These are phyloP conservation scores for Lacerta agilis DNA, from an alignment of 2,797 vertebrate species.

Conservation along the genomic window DNA sequence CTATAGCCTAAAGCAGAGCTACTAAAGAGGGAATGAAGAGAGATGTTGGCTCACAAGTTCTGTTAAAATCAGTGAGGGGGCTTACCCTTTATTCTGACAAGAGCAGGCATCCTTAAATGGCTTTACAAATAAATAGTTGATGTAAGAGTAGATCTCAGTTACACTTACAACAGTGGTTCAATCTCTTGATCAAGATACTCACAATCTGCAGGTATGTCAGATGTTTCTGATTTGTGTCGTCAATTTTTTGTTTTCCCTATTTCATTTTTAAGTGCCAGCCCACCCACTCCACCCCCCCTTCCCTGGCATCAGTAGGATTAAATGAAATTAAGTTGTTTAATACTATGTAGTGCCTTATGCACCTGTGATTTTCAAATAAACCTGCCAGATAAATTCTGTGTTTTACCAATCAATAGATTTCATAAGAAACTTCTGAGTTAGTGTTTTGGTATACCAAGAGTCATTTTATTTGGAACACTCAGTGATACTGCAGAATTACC, in stretches of 20 bases:
- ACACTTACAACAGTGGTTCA: slow-evolving; percentile 31
- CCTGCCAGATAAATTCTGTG: slow-evolving; percentile 10
- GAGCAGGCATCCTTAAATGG: slow-evolving; percentile 54
- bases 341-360: not conserved
- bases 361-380: slow-evolving; percentile 1
- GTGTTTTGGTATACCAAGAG: not conserved
- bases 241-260: not conserved
- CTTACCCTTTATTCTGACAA: slow-evolving; percentile 34
- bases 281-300: not conserved
- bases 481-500: not conserved
- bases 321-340: not conserved
- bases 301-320: not conserved
- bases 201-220: slow-evolving; percentile 72
- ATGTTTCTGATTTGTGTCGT: slow-evolving; percentile 29
- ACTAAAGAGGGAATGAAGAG: slow-evolving; percentile 34
- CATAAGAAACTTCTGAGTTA: not conserved
- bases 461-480: not conserved
- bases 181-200: slow-evolving; percentile 31
- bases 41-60: slow-evolving; percentile 35
- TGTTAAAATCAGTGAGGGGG: slow-evolving; percentile 43
- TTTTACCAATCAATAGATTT: slow-evolving; percentile 21
- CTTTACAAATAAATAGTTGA: slow-evolving; percentile 48
- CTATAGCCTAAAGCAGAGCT: slow-evolving; percentile 70
- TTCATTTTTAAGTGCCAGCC: slow-evolving; percentile 5
- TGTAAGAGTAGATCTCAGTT: slow-evolving; percentile 37